Base-by-base conservation (phyloP, 2,797 vertebrate genomes). In the Fistularia tabacaria region DNA sequence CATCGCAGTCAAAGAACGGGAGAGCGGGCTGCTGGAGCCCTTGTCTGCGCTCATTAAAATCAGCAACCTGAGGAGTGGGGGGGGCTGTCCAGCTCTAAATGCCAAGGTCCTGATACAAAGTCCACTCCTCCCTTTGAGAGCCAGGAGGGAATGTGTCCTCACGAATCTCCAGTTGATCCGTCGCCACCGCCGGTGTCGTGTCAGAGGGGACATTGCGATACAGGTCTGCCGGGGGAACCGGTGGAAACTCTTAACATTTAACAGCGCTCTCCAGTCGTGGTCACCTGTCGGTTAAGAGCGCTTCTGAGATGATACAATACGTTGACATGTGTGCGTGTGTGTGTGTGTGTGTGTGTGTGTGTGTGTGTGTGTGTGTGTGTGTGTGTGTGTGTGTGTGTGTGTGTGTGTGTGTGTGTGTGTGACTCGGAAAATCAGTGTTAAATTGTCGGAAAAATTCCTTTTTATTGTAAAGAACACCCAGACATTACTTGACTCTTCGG, bases 81-180 rank as follows among this genome's bases (percentile, higher is more conserved):
- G 66, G 71, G 67, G 60, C 75, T 77, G 74, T 83, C 76, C 62
- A 13, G 54, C 66, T 80, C 62, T 59, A 79, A 85, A 79, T 71
- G 74, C 67, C 81, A 73, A 57, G 50, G 53, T 49, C 15, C 52
- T 0, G 38, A 73, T 42, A 44, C 62, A 6, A 36, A 62, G 49
- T 64, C 14, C 48, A 67, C 46, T 57, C 69, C 54, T 74, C 42
- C 25, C 59, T 74, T 42, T 55, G 38, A 60, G 54, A 54, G 40
- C n/a, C 9, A 13, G 40, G 38, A 6, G 48, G 45, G 54, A 66
- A 49, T 11, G 9, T 6, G 8, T 71, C 51, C 13, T 60, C 46
- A 39, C 53, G 53, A 58, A 74, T 68, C 58, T 49, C 12, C 52
- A 54, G 56, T n/a, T 14, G 62, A 64, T 65, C 10, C 36, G 38